Base-by-base conservation (phyloP, 1,140 invertebrate genomes). In the Monomorium pharaonis region DNA sequence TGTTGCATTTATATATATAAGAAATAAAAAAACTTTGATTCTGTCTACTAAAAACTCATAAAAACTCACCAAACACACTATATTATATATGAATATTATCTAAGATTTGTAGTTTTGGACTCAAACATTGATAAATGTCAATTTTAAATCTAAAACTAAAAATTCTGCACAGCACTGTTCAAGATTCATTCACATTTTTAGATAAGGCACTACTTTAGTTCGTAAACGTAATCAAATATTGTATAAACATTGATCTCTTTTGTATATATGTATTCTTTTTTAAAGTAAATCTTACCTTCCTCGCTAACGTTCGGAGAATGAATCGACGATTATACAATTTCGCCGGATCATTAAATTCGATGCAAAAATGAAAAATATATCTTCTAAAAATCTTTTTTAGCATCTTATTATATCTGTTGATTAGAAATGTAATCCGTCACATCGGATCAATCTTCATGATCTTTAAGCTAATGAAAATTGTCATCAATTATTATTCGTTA, bases 151-250 rank as follows among this genome's bases (percentile, higher is more conserved):
- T n/a, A n/a, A n/a, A n/a, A n/a, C n/a, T n/a, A n/a, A n/a, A n/a
- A n/a, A n/a, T n/a, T n/a, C n/a, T n/a, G n/a, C n/a, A n/a, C n/a
- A n/a, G n/a, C 37, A 37, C 37, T 37, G 37, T 37, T 37, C n/a
- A n/a, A n/a, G n/a, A n/a, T n/a, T n/a, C 63, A 30, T 27, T 72
- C n/a, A 33, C 24, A 58, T 54, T 83, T 83, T 72, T 37, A 72
- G 18, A 12, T 83, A 83, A 83, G 78, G 78, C 78, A 83, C 78
- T 83, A 51, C 51, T 83, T 65, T 24, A 78, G 30, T 65, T 83
- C 1, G 33, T 21, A 7, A 72, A 81, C 18, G 14, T 63, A 81
- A 72, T 56, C 18, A 14, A 4, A 78, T 27, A 58, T 21, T 47
- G 5, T 72, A 2, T 70, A 54, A 60, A 56, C 44, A 70, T 72